These are phyloP conservation scores for Nudaria mundana DNA, from an alignment of 2,888 invertebrate species.

Conservation along the genomic window DNA sequence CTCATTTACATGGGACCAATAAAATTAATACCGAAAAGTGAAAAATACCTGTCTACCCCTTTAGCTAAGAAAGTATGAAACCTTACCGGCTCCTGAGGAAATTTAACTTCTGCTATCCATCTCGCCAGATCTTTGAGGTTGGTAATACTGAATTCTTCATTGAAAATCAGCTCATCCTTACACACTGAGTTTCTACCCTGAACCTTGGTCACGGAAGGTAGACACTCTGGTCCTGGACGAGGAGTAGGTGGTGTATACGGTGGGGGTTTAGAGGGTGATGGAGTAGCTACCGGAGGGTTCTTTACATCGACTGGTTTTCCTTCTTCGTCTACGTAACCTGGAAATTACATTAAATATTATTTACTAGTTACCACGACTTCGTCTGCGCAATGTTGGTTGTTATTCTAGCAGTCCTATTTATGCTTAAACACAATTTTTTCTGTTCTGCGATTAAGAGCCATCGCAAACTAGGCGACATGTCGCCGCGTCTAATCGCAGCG, in stretches of 20 bases:
- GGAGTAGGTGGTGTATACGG: constrained; percentile 17
- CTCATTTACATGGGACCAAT: too few species aligned
- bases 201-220: constrained; percentile 46
- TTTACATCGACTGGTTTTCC: constrained; percentile 42
- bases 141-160: constrained; percentile 76
- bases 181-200: constrained; percentile 58
- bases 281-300: constrained; percentile 1
- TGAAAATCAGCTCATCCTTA: constrained; percentile 80
- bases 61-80: too few species aligned
- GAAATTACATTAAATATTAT: constrained; percentile 12
- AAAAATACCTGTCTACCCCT: too few species aligned
- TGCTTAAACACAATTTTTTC: too few species aligned
- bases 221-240: constrained; percentile 28
- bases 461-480: too few species aligned
- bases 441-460: too few species aligned
- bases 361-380: too few species aligned
- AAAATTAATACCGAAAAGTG: too few species aligned
- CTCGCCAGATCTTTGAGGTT: constrained; percentile 48
- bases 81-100: constrained; percentile 83
- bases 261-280: background rate
- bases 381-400: too few species aligned
- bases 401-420: too few species aligned
- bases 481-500: too few species aligned
- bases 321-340: constrained; percentile 62
- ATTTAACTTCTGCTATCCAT: constrained; percentile 79